A percentile compares a stretch with the other conserved stretches of the same genome.
phyloP scores from a whole-genome alignment of 2,113 vertebrate genomes.

The Oreochromis aureus region DNA sequence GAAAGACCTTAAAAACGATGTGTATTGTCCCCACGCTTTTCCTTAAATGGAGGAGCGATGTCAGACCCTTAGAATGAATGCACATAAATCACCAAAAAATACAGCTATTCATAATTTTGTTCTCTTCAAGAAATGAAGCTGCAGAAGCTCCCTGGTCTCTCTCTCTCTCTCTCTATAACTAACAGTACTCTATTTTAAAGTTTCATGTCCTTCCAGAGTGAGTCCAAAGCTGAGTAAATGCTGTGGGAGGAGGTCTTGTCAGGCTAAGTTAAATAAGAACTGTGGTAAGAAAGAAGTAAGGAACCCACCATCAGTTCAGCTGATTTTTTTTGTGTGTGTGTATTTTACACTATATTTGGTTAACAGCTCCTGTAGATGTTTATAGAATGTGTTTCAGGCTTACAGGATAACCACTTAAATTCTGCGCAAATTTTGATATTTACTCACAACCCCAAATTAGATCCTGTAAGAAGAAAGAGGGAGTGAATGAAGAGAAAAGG shows the following conservation, averaged over 20 bases:
- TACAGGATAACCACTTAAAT: neutral
- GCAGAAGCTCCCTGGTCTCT: neutral
- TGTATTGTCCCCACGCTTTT: neutral
- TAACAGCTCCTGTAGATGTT: constrained; percentile 2
- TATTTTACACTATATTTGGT: constrained; percentile 5
- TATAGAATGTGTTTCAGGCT: neutral
- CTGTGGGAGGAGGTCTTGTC: constrained; percentile 40
- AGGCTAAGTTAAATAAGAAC: constrained; percentile 21
- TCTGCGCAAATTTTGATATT: neutral
- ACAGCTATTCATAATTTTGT: constrained; percentile 43
- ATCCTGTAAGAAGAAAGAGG: neutral
- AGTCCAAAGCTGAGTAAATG: constrained; percentile 28
- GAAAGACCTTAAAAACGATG: neutral
- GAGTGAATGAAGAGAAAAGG: neutral
- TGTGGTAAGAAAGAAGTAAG: neutral
- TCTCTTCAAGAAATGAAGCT: constrained; percentile 23
- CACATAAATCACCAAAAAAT: constrained; percentile 40
- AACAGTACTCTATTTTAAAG: constrained; percentile 50
- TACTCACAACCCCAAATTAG: neutral
- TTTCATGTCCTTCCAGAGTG: constrained; percentile 39
- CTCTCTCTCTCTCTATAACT: constrained; percentile 19
- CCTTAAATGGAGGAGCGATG: neutral
- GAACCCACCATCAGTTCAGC: neutral
- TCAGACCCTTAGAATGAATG: neutral
- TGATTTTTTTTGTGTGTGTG: neutral